Percentiles rank a stretch among this genome's conserved stretches.
Conservation (phyloP, 1,140 invertebrate genomes). For the Drosophila pachea region DNA sequence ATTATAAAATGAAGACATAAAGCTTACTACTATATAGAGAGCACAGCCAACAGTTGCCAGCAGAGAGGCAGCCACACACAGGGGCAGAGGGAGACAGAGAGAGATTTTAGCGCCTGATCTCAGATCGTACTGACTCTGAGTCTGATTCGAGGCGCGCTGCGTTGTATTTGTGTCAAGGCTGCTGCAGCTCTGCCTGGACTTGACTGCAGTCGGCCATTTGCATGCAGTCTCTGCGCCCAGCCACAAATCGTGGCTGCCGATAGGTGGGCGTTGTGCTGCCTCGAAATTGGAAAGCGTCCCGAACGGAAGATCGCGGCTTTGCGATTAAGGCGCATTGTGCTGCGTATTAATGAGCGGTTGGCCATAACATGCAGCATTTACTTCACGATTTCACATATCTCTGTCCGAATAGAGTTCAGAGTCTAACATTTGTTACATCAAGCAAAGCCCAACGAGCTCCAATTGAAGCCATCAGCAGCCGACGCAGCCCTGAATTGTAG, state of each 20-base stretch:
- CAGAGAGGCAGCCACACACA: too few relatives aligned
- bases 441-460: conserved; percentile 57
- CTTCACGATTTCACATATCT: neutral
- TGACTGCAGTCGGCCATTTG: conserved; percentile 48
- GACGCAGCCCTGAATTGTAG: conserved; percentile 46
- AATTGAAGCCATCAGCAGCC: conserved; percentile 37
- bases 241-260: conserved; percentile 46
- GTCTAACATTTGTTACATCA: conserved; percentile 49
- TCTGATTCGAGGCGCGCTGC: too few relatives aligned
- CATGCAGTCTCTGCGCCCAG: conserved; percentile 37
- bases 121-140: conserved; percentile 20
- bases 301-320: conserved; percentile 32
- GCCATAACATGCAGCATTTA: neutral
- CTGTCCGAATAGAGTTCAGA: conserved; percentile 9
- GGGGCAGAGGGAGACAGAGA: neutral
- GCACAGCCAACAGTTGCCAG: conserved; percentile 24
- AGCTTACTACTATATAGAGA: conserved; percentile 33
- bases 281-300: conserved; percentile 55
- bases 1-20: conserved; percentile 68
- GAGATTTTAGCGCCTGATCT: conserved; percentile 8
- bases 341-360: conserved; percentile 52
- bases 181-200: conserved; percentile 36
- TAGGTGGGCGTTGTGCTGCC: conserved; percentile 30
- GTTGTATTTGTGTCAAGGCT: conserved; percentile 72
- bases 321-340: conserved; percentile 48